Base-by-base conservation (phyloP, 2,113 vertebrate species). In the Bubo bubo region DNA sequence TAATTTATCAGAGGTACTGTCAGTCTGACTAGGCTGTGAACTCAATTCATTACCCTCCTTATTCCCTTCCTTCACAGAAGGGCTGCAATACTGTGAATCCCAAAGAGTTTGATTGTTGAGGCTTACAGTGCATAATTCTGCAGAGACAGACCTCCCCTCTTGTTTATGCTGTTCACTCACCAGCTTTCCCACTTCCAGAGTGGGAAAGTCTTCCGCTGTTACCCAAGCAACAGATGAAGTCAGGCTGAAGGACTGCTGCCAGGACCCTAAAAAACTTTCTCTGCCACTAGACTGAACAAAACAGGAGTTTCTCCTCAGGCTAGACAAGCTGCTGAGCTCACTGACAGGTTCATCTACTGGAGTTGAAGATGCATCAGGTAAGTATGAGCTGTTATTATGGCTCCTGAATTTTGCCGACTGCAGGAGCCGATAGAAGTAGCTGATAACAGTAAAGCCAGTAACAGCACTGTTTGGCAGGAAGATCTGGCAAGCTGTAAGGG, bases 401-500 rank as follows among this genome's bases (percentile, higher is more conserved):
- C 71, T 94, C 75, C 74, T 60, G 50, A 77, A 45, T 84, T 67
- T 68, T 79, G 85, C 79, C 50, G 66, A 92, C 62, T 95, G 88
- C 86, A 98, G 84, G 59, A 98, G 95, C 63, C 15, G 93, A 97
- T 91, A 90, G 75, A 98, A 98, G 71, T 95, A 99, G 86, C 91
- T 94, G 66, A 99, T 94, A 90, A 99, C 98, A 58, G 98, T 98
- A 74, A 96, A 97, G 72, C 98, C 98, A 50, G 93, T 32, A 47
- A 98, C 73, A 86, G 73, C 74, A 37, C 98, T 26, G 13, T 98
- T 95, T 86, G 98, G 98, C 14, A 97, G 95, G 96, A 98, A 73
- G 58, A 99, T 97, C 90, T 98, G 98, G 92, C 95, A 98, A 28
- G 99, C 98, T 27, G 97, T 93, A 24, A 99, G 95, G 17, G 70